phyloP scores from a whole-genome alignment of 2,888 invertebrate species.

The Brachyptera risi region DNA sequence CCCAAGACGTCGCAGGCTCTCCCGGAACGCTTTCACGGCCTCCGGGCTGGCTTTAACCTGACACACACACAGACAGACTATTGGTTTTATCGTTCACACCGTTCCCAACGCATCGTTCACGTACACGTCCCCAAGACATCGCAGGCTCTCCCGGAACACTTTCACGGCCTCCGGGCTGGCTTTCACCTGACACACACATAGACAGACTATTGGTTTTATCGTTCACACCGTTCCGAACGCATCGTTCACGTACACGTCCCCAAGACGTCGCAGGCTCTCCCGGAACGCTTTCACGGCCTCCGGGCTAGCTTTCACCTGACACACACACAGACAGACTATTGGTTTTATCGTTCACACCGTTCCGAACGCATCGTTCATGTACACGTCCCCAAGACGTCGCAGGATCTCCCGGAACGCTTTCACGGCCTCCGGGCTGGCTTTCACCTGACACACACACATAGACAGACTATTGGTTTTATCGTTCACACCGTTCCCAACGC shows the following conservation, averaged over 20 bases:
- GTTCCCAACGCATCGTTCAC: constrained; percentile 99
- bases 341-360: no score
- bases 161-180: constrained; percentile 83
- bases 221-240: constrained; percentile 99
- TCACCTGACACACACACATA: no score
- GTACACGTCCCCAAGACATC: constrained; percentile 96
- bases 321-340: no score
- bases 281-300: constrained; percentile 83
- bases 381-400: constrained; percentile 94
- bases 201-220: no score
- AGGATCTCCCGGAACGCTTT: constrained; percentile 83
- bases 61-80: no score
- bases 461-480: no score
- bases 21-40: constrained; percentile 80
- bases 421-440: constrained; percentile 83
- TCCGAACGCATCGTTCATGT: constrained; percentile 99
- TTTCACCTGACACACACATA: no score
- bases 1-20: constrained; percentile 87
- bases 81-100: no score
- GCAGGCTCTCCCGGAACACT: constrained; percentile 80
- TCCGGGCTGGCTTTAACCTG: constrained; percentile 83
- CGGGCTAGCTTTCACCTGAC: constrained; percentile 82
- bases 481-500: constrained; percentile 99
- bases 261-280: constrained; percentile 83
- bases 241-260: constrained; percentile 99